These are phyloP conservation scores for Apotomis turbidana DNA, from an alignment of 2,888 invertebrate species.

Conservation along the genomic window DNA sequence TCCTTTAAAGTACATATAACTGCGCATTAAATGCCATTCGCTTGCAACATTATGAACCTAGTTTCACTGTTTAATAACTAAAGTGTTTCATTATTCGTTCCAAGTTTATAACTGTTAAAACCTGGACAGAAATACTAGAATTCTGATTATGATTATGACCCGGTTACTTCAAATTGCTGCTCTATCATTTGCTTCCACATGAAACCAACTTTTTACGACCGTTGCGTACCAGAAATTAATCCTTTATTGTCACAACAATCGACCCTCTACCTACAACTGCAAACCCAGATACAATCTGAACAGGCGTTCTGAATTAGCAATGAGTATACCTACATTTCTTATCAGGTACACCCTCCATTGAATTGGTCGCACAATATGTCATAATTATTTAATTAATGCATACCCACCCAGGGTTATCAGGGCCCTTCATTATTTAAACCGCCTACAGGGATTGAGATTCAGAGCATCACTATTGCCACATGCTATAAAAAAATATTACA, in stretches of 20 bases:
- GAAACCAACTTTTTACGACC: not conserved
- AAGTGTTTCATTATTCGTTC: no score
- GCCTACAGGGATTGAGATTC: constrained; percentile 38
- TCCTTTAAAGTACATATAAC: no score
- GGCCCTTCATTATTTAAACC: constrained; percentile 62
- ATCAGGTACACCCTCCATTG: constrained; percentile 75
- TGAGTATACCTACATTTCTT: constrained; percentile 61
- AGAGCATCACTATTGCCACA: constrained; percentile 34
- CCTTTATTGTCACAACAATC: constrained; percentile 27
- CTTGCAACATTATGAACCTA: no score
- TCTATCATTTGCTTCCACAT: not conserved
- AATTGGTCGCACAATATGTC: constrained; percentile 79
- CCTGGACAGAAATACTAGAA: no score
- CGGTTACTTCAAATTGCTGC: no score
- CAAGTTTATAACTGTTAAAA: no score
- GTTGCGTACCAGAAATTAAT: not conserved
- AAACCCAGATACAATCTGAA: constrained; percentile 48
- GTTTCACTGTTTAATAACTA: no score
- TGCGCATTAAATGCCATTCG: no score
- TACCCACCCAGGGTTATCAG: constrained; percentile 71
- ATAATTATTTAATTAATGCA: constrained; percentile 83
- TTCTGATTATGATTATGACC: no score
- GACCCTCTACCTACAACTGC: constrained; percentile 26
- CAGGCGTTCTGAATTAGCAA: constrained; percentile 63
- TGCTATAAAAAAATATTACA: constrained; percentile 16